Conservation (phyloP, 2,113 vertebrate species). For the Microtus oregoni region DNA sequence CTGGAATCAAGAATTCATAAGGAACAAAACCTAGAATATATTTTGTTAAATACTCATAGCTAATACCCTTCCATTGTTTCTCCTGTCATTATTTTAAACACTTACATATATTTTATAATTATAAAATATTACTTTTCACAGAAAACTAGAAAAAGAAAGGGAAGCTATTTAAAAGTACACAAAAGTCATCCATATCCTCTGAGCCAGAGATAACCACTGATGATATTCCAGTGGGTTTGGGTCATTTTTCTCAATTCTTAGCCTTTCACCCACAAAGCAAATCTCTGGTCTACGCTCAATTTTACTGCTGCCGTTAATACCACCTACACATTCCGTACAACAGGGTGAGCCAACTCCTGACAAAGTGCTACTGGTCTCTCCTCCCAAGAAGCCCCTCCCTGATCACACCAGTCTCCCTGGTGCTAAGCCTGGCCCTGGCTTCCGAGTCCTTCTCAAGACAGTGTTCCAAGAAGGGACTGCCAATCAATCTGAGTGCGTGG, state of each 20-base stretch:
- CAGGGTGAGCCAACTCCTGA: background rate
- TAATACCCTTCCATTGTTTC: conserved; percentile 18
- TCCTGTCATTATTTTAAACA: conserved; percentile 20
- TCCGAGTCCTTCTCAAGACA: background rate
- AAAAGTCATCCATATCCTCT: conserved; percentile 31
- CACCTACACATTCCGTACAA: conserved; percentile 4
- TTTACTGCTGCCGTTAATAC: background rate
- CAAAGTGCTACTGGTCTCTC: background rate
- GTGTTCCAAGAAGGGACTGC: background rate
- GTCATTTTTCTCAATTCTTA: conserved; percentile 32
- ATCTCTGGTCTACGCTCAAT: background rate
- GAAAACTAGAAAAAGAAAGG: background rate
- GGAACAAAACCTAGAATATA: background rate
- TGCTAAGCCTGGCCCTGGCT: background rate
- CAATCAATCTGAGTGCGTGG: background rate
- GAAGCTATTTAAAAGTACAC: background rate
- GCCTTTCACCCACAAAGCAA: background rate
- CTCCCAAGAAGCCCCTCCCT: background rate
- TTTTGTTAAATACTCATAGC: background rate
- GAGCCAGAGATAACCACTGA: background rate
- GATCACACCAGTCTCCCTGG: background rate
- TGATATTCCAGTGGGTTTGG: conserved; percentile 1
- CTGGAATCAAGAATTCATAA: background rate
- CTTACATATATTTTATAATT: background rate
- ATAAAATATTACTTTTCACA: conserved; percentile 43